Conservation (phyloP, 2,797 vertebrate genomes). For the Tokudaia tokunoshimensis region DNA sequence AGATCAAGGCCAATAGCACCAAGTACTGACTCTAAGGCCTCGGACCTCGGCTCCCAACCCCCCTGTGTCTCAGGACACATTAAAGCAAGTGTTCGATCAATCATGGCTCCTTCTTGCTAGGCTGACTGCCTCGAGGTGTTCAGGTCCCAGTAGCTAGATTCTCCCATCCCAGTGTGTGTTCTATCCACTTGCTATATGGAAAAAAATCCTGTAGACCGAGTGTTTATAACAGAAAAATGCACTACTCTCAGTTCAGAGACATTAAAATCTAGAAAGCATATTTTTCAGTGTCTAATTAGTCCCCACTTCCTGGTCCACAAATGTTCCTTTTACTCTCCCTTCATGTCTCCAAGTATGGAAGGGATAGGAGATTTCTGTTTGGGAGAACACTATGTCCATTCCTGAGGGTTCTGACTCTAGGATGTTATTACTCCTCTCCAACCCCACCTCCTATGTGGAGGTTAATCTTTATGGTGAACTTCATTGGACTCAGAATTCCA, state of each 20-base stretch:
- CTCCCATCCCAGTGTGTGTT: not conserved
- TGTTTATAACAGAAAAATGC: not conserved
- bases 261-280: not conserved
- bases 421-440: not conserved
- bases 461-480: not conserved
- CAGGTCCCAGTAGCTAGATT: not conserved
- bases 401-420: not conserved
- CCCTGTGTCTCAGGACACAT: not conserved
- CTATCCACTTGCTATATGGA: not conserved
- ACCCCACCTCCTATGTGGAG: not conserved
- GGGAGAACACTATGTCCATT: not conserved
- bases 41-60: too few relatives aligned
- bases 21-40: not conserved
- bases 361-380: not conserved
- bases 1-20: not conserved
- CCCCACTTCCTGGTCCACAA: not conserved
- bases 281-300: not conserved
- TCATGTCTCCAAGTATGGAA: not conserved
- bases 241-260: not conserved
- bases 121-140: not conserved
- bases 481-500: not conserved
- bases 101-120: not conserved
- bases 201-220: not conserved
- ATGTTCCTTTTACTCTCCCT: too few relatives aligned
- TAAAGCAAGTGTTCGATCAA: not conserved